Base-by-base conservation (phyloP, 2,797 vertebrate genomes). In the Aphelocoma californica region DNA sequence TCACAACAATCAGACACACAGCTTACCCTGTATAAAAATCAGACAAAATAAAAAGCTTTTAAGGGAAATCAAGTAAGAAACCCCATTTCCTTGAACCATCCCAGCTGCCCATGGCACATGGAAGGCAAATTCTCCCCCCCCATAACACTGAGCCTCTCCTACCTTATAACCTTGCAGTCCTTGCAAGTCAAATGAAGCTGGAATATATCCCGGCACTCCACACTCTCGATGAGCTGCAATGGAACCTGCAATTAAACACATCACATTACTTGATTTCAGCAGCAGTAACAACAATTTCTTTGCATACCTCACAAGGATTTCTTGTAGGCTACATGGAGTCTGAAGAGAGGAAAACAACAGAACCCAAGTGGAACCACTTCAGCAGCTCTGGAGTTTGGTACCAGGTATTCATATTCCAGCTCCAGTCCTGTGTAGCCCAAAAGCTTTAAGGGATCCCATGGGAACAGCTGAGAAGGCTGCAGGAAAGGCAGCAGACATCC, bases 91-190 rank as follows among this genome's bases (percentile, higher is more conserved):
- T 64, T 47, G 21, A 14, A 50, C 14, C 4, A 4, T 10, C 48
- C 38, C 26, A 86, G 28, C 29, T 78, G 54, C 20, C 40, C 40
- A 24, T 9, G 54, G 65, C 34, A 28, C 0, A 0, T 7, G 57
- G 77, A 75, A 70, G 53, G 44, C 16, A n/a, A 72, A 58, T 18
- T n/a, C 18, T 31, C 17, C 14, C 5, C 19, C 23, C 9, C 9
- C 15, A 21, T 53, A 24, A 12, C 61, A 31, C 17, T 12, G n/a
- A 88, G 53, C 45, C 79, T 34, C 47, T 93, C 97, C 9, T 98
- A 99, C 99, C 99, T 99, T 97, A 99, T 98, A 57, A 99, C 98
- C 97, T 99, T 99, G 97, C 99, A 99, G 98, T 99, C 99, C 97
- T 99, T 99, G 97, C 99, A 99, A 91, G 99, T 99, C 97, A 99